A percentile compares a stretch with the other conserved stretches of the same genome.
phyloP scores from a whole-genome alignment of 1,140 invertebrate genomes.

The Bombus difficillimus region DNA sequence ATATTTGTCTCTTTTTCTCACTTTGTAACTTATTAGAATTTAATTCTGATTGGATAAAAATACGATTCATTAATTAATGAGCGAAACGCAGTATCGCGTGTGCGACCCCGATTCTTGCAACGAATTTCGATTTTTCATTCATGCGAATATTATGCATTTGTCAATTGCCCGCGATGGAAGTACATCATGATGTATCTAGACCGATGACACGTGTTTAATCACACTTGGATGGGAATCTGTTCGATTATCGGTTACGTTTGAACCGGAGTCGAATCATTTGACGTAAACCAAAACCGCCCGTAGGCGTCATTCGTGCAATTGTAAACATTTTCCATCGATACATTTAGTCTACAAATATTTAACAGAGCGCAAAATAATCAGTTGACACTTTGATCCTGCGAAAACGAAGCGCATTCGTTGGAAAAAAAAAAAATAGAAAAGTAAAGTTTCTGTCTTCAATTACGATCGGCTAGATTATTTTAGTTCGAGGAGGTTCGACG shows the following conservation, averaged over 20 bases:
- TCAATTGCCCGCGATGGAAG: neutral
- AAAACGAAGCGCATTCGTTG: neutral
- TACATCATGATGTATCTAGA: neutral
- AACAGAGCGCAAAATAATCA: neutral
- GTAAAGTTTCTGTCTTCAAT: no score
- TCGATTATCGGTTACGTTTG: slow-evolving; percentile 4
- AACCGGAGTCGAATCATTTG: neutral
- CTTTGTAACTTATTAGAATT: neutral
- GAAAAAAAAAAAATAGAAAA: neutral
- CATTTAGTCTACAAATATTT: neutral
- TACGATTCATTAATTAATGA: neutral
- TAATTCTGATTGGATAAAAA: neutral
- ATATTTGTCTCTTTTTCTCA: neutral
- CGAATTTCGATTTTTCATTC: neutral
- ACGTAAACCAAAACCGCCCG: neutral
- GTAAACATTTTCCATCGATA: neutral
- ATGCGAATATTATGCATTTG: neutral
- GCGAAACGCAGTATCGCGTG: neutral
- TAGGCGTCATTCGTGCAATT: no score
- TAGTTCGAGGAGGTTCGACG: neutral
- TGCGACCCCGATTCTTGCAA: neutral
- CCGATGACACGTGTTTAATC: slow-evolving; percentile 11
- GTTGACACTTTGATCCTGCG: neutral
- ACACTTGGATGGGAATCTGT: neutral
- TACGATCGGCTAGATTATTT: neutral